Percentiles rank a stretch among this genome's conserved stretches.
These are phyloP conservation scores for Strigops habroptila DNA, from an alignment of 2,113 vertebrate genomes.

Conservation along the genomic window DNA sequence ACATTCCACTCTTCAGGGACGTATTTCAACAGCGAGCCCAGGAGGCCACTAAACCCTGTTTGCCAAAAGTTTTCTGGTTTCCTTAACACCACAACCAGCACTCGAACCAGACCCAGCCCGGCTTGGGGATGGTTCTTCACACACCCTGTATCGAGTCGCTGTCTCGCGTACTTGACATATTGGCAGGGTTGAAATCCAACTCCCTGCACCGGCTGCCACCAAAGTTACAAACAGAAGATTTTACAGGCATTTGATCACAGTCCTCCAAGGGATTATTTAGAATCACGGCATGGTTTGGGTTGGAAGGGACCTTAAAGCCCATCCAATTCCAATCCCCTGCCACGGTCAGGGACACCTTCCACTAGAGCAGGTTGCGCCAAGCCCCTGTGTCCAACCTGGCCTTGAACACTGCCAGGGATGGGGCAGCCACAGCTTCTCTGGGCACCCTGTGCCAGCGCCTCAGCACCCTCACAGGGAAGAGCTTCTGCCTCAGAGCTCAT, in stretches of 20 bases:
- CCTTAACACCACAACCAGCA: neutral
- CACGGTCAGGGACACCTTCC: neutral
- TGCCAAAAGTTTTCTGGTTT: neutral
- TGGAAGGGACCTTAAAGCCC: neutral
- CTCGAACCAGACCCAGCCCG: neutral
- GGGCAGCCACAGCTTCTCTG: too few relatives aligned
- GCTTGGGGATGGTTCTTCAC: neutral
- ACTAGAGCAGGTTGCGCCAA: neutral
- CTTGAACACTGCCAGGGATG: too few relatives aligned
- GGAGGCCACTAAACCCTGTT: neutral
- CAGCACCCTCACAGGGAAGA: too few relatives aligned
- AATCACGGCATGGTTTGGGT: neutral
- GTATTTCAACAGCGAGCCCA: neutral
- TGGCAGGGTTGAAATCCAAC: neutral
- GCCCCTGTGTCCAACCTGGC: too few relatives aligned
- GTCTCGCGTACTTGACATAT: neutral
- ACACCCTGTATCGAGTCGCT: rapidly evolving
- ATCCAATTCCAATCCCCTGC: neutral
- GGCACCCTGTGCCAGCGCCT: too few relatives aligned
- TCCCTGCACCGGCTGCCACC: neutral
- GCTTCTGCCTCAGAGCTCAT: too few relatives aligned
- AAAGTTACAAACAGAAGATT: neutral
- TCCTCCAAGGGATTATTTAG: neutral
- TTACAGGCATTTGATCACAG: rapidly evolving
- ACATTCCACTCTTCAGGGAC: neutral